Evolutionary conservation across 2,797 vertebrate species (phyloP).

Genomic region (Phylloscopus collybita): DNA sequence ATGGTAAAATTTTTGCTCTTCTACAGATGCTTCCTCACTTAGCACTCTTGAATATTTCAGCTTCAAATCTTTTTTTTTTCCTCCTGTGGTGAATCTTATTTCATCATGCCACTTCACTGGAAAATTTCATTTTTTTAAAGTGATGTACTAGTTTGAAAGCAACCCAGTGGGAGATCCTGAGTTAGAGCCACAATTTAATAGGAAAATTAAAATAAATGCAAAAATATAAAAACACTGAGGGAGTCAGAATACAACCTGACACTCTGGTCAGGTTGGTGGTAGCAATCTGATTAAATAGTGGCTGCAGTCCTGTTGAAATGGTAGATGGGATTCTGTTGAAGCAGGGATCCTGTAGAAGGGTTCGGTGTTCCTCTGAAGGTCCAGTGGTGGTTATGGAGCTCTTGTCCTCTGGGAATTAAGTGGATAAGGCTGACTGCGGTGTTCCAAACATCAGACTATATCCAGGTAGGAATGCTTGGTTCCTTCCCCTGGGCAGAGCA

Average conservation of each 20-base stretch:
- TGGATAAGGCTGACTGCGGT: too few relatives aligned
- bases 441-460: too few relatives aligned
- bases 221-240: background rate
- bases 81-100: background rate
- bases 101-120: background rate
- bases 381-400: too few relatives aligned
- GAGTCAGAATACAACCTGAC: background rate
- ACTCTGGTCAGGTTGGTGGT: too few relatives aligned
- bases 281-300: background rate
- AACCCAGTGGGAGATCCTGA: background rate
- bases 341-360: too few relatives aligned
- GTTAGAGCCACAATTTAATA: background rate
- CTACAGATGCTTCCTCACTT: background rate
- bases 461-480: background rate
- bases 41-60: background rate
- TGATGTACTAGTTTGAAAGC: background rate
- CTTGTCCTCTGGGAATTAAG: background rate
- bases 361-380: background rate
- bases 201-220: background rate
- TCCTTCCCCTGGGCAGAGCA: rapidly evolving
- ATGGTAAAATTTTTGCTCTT: background rate
- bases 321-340: background rate
- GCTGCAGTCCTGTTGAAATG: background rate
- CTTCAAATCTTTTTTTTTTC: background rate
- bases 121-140: background rate